phyloP scores from a whole-genome alignment of 2,797 vertebrate species.

The Tachyglossus aculeatus region DNA sequence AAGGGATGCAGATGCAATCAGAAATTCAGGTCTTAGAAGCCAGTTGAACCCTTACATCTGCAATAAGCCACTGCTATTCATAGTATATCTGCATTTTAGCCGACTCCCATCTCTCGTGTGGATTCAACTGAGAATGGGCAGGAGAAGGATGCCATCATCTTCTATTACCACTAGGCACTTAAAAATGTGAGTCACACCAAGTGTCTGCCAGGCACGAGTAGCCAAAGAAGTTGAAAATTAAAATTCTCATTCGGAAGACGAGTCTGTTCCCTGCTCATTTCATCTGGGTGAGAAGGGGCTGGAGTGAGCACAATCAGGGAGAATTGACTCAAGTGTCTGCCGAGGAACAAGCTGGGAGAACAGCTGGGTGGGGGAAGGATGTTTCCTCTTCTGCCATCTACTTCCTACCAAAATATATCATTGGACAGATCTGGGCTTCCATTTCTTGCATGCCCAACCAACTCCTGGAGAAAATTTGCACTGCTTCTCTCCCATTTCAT shows the following conservation, averaged over 20 bases:
- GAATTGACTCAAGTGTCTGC: neutral
- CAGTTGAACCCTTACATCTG: too few species aligned
- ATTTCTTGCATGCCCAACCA: too few species aligned
- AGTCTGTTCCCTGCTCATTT: neutral
- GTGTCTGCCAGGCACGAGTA: neutral
- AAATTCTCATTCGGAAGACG: conserved; percentile 33
- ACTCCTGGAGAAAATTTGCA: too few species aligned
- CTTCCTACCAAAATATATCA: neutral
- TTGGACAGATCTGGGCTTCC: too few species aligned
- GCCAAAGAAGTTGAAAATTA: neutral
- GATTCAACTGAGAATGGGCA: neutral
- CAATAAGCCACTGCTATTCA: too few species aligned
- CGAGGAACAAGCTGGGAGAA: neutral
- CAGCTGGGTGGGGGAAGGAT: neutral
- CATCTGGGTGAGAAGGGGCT: neutral
- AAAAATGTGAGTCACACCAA: neutral
- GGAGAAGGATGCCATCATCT: accelerated
- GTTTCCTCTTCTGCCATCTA: neutral
- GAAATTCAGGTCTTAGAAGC: too few species aligned
- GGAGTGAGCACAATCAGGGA: neutral
- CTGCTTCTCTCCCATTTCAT: too few species aligned
- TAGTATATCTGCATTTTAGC: too few species aligned
- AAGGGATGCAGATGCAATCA: too few species aligned
- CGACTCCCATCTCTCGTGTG: accelerated
- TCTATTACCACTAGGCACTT: neutral